These are phyloP conservation scores for Tenthredo amoena DNA, from an alignment of 2,888 invertebrate species.

Conservation along the genomic window DNA sequence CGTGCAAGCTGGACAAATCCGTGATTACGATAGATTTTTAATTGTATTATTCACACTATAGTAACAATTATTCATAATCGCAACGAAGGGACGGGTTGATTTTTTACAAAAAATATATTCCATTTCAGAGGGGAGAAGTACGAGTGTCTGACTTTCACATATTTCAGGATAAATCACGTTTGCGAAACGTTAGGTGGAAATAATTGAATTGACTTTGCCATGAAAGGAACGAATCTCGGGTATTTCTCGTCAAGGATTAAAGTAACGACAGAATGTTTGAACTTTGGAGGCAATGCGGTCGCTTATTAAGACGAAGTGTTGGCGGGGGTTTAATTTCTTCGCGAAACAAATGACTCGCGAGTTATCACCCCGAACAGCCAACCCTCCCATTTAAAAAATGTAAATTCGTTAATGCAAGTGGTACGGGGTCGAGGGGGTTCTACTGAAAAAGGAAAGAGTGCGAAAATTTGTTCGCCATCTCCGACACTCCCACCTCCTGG, in stretches of 20 bases:
- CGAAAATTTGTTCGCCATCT: slow-evolving; percentile 70
- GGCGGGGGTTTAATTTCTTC: slow-evolving; percentile 71
- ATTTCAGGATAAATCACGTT: background rate
- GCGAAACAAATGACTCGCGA: slow-evolving; percentile 77
- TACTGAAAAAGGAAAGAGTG: slow-evolving; percentile 63
- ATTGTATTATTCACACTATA: background rate
- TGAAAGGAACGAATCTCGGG: slow-evolving; percentile 15
- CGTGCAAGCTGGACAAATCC: background rate
- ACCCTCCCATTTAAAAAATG: slow-evolving; percentile 78
- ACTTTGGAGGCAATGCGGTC: slow-evolving; percentile 48
- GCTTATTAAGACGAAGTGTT: slow-evolving; percentile 52
- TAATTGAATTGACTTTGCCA: slow-evolving; percentile 14
- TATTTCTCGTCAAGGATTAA: slow-evolving; percentile 31
- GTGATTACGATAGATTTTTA: background rate
- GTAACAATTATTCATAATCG: background rate
- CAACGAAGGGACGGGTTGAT: background rate
- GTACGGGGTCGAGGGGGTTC: slow-evolving; percentile 57
- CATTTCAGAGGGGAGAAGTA: background rate
- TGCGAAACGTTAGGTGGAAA: slow-evolving; percentile 4
- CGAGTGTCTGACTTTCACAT: background rate
- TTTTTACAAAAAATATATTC: background rate
- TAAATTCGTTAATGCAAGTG: slow-evolving; percentile 78
- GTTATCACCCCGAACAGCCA: slow-evolving; percentile 73
- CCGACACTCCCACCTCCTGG: slow-evolving; percentile 56
- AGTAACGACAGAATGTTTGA: slow-evolving; percentile 16